Evolutionary conservation across 2,888 invertebrate species (phyloP).

Genomic region (Nysson spinosus): DNA sequence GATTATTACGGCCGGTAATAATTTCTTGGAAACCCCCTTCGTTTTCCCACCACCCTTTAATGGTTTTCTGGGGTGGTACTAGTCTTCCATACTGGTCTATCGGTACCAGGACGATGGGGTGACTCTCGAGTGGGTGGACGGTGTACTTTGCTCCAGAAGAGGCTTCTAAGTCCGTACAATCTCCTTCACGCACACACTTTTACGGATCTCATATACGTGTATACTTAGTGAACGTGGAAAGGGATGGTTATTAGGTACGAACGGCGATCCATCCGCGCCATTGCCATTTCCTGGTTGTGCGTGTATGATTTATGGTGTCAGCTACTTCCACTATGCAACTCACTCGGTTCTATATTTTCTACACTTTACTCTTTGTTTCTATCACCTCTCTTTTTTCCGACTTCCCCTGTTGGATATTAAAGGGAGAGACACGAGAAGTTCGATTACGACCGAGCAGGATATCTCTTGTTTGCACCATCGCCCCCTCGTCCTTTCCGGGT

Average conservation of each 20-base stretch:
- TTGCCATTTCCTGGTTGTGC: slow-evolving; percentile 32
- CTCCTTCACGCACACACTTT: slow-evolving; percentile 16
- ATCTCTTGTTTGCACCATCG: slow-evolving; percentile 54
- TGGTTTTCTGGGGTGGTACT: slow-evolving; percentile 16
- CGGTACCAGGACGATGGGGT: slow-evolving; percentile 6
- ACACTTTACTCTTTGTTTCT: too few species aligned
- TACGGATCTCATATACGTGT: slow-evolving; percentile 11
- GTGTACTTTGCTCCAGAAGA: slow-evolving; percentile 16
- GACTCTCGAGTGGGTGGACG: slow-evolving; percentile 12
- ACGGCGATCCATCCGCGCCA: slow-evolving; percentile 27
- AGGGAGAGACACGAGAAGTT: slow-evolving; percentile 54
- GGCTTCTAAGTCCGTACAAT: slow-evolving; percentile 33
- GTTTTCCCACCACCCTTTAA: too few species aligned
- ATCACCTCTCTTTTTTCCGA: neutral
- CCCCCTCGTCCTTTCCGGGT: slow-evolving; percentile 46
- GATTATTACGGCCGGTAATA: slow-evolving; percentile 52
- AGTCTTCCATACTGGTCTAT: slow-evolving; percentile 10
- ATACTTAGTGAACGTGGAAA: slow-evolving; percentile 13
- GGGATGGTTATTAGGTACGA: slow-evolving; percentile 46
- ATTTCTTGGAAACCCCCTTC: slow-evolving; percentile 35
- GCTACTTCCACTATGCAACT: slow-evolving; percentile 8
- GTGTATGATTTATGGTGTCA: slow-evolving; percentile 13
- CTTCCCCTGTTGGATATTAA: slow-evolving; percentile 34
- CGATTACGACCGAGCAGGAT: slow-evolving; percentile 60
- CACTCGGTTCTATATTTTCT: too few species aligned